Evolutionary conservation across 2,113 vertebrate species (phyloP).

Genomic region (Condylura cristata): DNA sequence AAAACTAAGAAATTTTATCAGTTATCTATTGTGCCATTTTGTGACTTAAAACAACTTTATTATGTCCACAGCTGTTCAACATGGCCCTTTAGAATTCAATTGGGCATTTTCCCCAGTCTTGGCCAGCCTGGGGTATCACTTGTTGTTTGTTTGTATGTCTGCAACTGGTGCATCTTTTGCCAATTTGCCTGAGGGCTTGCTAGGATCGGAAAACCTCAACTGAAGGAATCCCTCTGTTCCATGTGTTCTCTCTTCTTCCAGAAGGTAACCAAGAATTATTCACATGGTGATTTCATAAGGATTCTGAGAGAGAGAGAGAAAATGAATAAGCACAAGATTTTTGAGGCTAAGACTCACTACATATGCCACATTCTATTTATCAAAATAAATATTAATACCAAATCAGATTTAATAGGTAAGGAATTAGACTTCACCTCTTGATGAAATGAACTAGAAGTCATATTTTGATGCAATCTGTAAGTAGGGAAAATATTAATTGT

Average conservation of each 20-base stretch:
- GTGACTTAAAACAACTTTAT: background rate
- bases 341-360: background rate
- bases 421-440: background rate
- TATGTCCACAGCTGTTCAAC: background rate
- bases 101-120: background rate
- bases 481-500: background rate
- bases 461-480: background rate
- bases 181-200: background rate
- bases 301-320: background rate
- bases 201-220: background rate
- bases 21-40: background rate
- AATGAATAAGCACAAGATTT: background rate
- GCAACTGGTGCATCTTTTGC: background rate
- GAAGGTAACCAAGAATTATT: background rate
- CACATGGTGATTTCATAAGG: background rate
- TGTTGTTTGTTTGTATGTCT: background rate
- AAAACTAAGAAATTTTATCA: background rate
- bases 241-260: background rate
- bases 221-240: background rate
- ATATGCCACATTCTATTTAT: background rate
- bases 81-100: background rate
- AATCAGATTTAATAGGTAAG: background rate
- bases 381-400: background rate
- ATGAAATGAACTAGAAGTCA: background rate
- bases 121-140: background rate